phyloP scores from a whole-genome alignment of 2,113 vertebrate genomes.

The Nymphicus hollandicus region DNA sequence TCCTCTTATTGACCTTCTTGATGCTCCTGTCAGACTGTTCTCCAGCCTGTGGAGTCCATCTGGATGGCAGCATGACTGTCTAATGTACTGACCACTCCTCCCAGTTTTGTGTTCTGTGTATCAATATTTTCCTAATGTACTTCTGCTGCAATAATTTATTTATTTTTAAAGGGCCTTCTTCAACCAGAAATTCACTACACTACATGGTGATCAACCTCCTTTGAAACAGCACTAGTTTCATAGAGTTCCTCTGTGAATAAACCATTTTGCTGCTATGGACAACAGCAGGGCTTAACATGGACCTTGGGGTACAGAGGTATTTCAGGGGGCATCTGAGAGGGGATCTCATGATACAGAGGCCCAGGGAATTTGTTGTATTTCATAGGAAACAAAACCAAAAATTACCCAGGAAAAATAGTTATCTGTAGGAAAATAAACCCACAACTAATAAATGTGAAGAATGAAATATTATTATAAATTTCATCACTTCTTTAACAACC shows the following conservation, averaged over 20 bases:
- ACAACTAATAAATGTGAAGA: background rate
- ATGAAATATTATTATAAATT: background rate
- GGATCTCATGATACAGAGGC: background rate
- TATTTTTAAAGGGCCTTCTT: background rate
- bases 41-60: background rate
- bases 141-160: background rate
- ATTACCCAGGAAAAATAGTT: background rate
- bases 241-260: background rate
- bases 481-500: background rate
- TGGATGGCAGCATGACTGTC: background rate
- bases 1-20: background rate
- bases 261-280: background rate
- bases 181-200: background rate
- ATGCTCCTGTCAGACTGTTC: background rate
- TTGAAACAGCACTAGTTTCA: background rate
- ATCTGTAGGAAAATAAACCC: background rate
- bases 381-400: background rate
- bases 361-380: background rate
- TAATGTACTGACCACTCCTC: background rate
- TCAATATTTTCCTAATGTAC: background rate
- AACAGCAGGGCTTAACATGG: background rate
- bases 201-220: background rate
- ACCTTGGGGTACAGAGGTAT: background rate
- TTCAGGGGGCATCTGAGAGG: background rate
- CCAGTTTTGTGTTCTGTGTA: background rate